Conservation (phyloP, 2,797 vertebrate species). For the Antrozous pallidus region DNA sequence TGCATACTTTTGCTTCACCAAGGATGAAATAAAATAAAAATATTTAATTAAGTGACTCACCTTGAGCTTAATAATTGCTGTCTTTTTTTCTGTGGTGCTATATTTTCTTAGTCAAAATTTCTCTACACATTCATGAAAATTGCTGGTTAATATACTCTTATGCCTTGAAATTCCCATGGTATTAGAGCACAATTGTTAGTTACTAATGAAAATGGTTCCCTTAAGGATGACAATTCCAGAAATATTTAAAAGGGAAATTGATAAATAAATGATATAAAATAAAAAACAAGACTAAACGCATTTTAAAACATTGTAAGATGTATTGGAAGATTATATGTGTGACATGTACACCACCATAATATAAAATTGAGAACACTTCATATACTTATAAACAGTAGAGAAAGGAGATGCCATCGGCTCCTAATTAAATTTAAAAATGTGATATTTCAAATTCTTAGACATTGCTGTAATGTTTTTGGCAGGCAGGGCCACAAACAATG, state of each 20-base stretch:
- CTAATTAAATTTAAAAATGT: background rate
- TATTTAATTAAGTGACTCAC: background rate
- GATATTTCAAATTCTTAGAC: slow-evolving; percentile 9
- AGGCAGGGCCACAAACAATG: background rate
- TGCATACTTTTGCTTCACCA: background rate
- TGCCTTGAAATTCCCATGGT: background rate
- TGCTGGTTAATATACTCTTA: background rate
- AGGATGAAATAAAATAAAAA: background rate
- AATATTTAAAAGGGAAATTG: background rate
- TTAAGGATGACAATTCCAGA: background rate
- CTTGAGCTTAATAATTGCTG: background rate
- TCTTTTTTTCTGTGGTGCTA: background rate
- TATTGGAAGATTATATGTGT: background rate
- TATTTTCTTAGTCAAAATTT: background rate
- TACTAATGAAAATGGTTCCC: background rate
- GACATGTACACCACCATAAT: background rate
- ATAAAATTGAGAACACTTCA: background rate
- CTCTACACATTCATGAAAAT: background rate
- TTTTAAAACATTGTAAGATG: background rate
- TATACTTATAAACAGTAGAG: background rate
- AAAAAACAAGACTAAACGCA: background rate
- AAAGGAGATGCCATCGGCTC: background rate
- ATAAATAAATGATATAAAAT: background rate
- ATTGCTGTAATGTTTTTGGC: slow-evolving; percentile 3
- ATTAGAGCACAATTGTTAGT: background rate